phyloP scores from a whole-genome alignment of 2,888 invertebrate species.

The Cheiracanthium punctorium region DNA sequence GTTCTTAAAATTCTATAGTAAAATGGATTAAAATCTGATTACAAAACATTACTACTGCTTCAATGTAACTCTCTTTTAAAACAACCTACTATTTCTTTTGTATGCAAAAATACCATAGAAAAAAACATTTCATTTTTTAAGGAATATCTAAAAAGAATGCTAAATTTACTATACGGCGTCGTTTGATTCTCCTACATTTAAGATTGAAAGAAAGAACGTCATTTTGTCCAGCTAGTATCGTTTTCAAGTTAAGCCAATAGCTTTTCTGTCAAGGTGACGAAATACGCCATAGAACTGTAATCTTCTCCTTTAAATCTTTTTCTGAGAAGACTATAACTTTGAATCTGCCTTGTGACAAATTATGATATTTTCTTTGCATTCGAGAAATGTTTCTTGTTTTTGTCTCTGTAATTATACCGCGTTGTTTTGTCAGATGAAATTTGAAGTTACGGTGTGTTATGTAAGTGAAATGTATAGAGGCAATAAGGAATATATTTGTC shows the following conservation, averaged over 20 bases:
- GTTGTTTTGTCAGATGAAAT: not conserved
- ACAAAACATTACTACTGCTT: too few species aligned
- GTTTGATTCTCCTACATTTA: not conserved
- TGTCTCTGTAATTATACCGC: not conserved
- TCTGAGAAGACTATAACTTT: not conserved
- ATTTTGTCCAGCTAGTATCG: not conserved
- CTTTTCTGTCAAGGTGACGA: slow-evolving; percentile 68
- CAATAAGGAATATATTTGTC: not conserved
- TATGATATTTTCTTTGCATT: not conserved
- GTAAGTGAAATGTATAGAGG: not conserved
- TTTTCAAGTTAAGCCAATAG: slow-evolving; percentile 55
- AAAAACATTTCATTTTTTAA: too few species aligned
- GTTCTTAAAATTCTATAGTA: too few species aligned
- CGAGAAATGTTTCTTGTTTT: not conserved
- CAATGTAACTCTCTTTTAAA: too few species aligned
- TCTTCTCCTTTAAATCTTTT: slow-evolving; percentile 33
- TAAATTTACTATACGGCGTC: not conserved
- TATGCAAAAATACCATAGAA: too few species aligned
- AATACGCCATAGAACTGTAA: slow-evolving; percentile 65
- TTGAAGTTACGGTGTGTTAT: not conserved
- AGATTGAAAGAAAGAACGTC: not conserved
- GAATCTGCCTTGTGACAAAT: not conserved
- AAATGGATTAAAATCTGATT: too few species aligned
- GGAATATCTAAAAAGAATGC: not conserved
- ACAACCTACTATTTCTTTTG: too few species aligned